Conservation (phyloP, 2,113 vertebrate genomes). For the Cyanistes caeruleus region DNA sequence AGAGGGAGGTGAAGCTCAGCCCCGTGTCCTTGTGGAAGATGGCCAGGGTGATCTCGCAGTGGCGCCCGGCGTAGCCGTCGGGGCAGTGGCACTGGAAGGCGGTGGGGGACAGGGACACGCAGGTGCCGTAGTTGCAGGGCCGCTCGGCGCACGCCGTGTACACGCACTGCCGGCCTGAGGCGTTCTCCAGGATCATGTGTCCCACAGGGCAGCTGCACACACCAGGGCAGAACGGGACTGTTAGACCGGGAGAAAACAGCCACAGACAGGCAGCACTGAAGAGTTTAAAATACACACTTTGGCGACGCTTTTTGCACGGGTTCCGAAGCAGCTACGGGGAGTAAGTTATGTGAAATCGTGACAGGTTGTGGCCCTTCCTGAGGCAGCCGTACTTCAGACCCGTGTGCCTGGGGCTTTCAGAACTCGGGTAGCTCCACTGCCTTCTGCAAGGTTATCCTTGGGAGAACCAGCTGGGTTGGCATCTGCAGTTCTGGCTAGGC, state of each 20-base stretch:
- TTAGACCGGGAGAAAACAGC: background rate
- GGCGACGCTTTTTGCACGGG: accelerated
- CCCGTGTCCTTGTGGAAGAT: constrained; percentile 84
- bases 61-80: constrained; percentile 81
- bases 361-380: background rate
- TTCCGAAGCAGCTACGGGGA: background rate
- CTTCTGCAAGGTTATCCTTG: background rate
- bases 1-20: constrained; percentile 87
- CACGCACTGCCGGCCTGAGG: constrained; percentile 80
- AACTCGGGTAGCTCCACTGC: background rate
- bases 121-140: constrained; percentile 86
- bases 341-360: background rate
- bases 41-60: constrained; percentile 83
- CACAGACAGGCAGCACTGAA: background rate
- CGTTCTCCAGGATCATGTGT: constrained; percentile 82
- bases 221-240: background rate
- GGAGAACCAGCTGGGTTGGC: background rate
- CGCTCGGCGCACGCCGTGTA: constrained; percentile 81
- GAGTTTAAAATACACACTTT: background rate
- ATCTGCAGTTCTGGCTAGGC: background rate
- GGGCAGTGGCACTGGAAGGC: constrained; percentile 84
- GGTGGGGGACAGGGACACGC: constrained; percentile 79
- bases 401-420: background rate
- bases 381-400: background rate
- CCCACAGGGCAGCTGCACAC: constrained; percentile 82